phyloP scores from a whole-genome alignment of 2,888 invertebrate genomes.

The Drosophila mimetica region DNA sequence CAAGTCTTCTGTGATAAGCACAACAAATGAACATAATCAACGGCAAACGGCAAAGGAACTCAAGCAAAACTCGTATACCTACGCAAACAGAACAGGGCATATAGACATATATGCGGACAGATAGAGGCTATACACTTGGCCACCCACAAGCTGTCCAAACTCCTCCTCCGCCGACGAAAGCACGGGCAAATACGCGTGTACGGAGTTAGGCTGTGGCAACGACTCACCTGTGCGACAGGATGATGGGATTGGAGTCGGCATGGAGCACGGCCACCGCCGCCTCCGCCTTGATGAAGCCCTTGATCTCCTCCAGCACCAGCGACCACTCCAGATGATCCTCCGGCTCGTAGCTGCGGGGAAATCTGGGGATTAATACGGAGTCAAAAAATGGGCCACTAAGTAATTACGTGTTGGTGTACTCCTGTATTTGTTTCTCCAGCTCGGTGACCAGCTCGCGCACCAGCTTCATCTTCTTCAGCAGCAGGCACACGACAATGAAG shows the following conservation, averaged over 20 bases:
- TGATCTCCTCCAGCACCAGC: constrained; percentile 96
- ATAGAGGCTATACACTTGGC: constrained; percentile 35
- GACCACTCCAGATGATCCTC: constrained; percentile 98
- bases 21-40: constrained; percentile 72
- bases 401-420: constrained; percentile 92
- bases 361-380: constrained; percentile 26
- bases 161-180: constrained; percentile 84
- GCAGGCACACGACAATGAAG: constrained; percentile 97
- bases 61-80: constrained; percentile 79
- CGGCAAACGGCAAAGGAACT: constrained; percentile 72
- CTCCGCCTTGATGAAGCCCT: constrained; percentile 96
- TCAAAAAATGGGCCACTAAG: constrained; percentile 7
- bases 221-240: constrained; percentile 92
- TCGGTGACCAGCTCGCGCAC: constrained; percentile 96
- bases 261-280: constrained; percentile 94
- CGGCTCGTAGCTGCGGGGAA: constrained; percentile 90
- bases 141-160: constrained; percentile 78
- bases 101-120: constrained; percentile 33
- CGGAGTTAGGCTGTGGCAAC: constrained; percentile 58
- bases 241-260: constrained; percentile 93
- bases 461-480: constrained; percentile 96
- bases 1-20: constrained; percentile 84
- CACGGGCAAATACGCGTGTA: constrained; percentile 83
- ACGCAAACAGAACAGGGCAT: constrained; percentile 58
- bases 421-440: constrained; percentile 96